These are phyloP conservation scores for Tenthredo distinguenda DNA, from an alignment of 2,888 invertebrate species.

Conservation along the genomic window DNA sequence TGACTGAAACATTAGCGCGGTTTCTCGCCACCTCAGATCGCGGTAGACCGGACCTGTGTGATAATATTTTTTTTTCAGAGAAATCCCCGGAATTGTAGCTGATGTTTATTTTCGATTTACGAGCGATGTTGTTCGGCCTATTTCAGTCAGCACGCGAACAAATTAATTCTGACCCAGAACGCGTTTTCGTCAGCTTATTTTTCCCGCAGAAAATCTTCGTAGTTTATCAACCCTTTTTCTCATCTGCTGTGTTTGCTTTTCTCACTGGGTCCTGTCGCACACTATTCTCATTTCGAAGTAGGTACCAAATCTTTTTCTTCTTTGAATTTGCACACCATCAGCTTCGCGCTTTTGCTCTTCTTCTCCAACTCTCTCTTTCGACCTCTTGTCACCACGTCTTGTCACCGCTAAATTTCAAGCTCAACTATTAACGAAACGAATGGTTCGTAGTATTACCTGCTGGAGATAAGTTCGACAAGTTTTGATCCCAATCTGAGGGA, in stretches of 20 bases:
- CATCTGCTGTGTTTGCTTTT: conserved; percentile 17
- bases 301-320: neutral
- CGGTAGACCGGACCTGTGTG: neutral
- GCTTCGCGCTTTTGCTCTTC: neutral
- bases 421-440: neutral
- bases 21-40: neutral
- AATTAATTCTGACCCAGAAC: conserved; percentile 27
- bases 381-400: neutral
- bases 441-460: neutral
- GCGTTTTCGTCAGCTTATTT: conserved; percentile 12
- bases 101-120: conserved; percentile 29
- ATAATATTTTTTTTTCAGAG: neutral
- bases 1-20: neutral
- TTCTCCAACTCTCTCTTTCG: neutral
- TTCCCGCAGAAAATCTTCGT: conserved; percentile 1
- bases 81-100: conserved; percentile 3
- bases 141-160: conserved; percentile 42
- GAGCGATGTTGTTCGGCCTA: neutral
- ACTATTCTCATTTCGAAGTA: neutral
- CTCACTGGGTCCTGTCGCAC: neutral
- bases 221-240: conserved; percentile 2
- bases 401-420: neutral
- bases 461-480: neutral
- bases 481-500: neutral
- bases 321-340: neutral